Evolutionary conservation across 2,888 invertebrate species (phyloP).

Genomic region (Helleia helle): DNA sequence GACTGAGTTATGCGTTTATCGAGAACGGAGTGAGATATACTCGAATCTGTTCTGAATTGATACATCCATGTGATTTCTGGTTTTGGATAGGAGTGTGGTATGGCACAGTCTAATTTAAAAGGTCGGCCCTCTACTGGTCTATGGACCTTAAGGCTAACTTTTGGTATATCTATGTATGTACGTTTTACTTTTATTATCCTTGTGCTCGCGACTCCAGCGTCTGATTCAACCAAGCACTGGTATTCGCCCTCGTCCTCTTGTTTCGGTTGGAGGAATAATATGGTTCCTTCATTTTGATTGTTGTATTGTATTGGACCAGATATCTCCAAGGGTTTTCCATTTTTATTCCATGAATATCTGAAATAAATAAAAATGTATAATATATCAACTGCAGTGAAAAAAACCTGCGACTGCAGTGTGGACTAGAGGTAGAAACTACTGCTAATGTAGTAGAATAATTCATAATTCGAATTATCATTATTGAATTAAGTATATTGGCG

Average conservation of each 20-base stretch:
- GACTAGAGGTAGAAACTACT: too few species aligned
- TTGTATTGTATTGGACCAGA: slow-evolving; percentile 30
- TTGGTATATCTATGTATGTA: slow-evolving; percentile 31
- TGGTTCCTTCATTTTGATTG: slow-evolving; percentile 37
- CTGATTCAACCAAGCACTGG: slow-evolving; percentile 40
- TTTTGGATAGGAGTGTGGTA: slow-evolving; percentile 43
- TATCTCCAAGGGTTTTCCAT: slow-evolving; percentile 26
- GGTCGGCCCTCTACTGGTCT: slow-evolving; percentile 43
- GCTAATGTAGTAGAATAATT: too few species aligned
- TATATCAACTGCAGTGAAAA: too few species aligned
- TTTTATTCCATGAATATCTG: slow-evolving; percentile 49
- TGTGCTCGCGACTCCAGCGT: slow-evolving; percentile 38
- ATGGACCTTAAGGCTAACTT: slow-evolving; percentile 28
- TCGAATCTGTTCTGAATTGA: slow-evolving; percentile 30
- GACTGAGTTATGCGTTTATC: slow-evolving; percentile 37
- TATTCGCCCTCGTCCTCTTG: slow-evolving; percentile 41
- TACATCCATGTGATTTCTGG: slow-evolving; percentile 45
- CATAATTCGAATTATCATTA: too few species aligned
- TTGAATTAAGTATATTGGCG: too few species aligned
- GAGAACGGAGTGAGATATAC: slow-evolving; percentile 27
- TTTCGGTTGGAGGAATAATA: slow-evolving; percentile 38
- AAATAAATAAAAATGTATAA: too few species aligned
- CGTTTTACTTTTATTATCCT: slow-evolving; percentile 33
- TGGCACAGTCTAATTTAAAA: slow-evolving; percentile 40
- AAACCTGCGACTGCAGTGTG: too few species aligned